Evolutionary conservation across 2,113 vertebrate genomes (phyloP).

Genomic region (Tursiops truncatus): DNA sequence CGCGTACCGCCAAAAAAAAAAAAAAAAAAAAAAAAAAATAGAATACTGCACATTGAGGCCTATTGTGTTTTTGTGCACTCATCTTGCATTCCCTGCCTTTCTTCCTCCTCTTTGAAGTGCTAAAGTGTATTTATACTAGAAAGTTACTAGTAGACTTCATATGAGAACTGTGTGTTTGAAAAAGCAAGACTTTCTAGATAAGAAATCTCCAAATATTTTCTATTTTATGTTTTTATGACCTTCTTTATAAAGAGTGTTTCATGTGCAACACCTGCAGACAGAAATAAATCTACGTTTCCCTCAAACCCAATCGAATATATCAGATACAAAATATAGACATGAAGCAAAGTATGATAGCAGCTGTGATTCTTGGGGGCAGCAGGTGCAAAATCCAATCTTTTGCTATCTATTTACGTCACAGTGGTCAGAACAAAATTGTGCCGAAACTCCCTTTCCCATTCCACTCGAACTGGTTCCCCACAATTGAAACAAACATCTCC

Average conservation of each 20-base stretch:
- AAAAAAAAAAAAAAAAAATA: too few relatives aligned
- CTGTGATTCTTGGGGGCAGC: constrained; percentile 19
- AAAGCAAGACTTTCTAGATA: neutral
- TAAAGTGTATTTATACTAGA: neutral
- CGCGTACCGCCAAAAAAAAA: too few relatives aligned
- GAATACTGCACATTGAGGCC: neutral
- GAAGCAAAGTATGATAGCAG: constrained; percentile 47
- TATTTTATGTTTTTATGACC: neutral
- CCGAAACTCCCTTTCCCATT: constrained; percentile 95
- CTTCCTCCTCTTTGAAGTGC: constrained; percentile 3
- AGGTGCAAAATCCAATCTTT: constrained; percentile 21
- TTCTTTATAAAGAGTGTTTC: constrained; percentile 34
- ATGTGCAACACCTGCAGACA: constrained; percentile 13
- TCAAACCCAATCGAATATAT: neutral
- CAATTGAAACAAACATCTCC: constrained; percentile 92
- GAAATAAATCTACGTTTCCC: constrained; percentile 59
- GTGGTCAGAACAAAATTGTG: constrained; percentile 90
- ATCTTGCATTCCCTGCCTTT: neutral
- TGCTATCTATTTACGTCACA: neutral
- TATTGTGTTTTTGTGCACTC: neutral
- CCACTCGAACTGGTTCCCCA: constrained; percentile 93
- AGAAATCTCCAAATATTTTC: neutral
- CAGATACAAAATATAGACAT: neutral
- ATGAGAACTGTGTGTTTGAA: neutral
- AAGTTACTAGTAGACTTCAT: constrained; percentile 41